These are phyloP conservation scores for Tipula helvola DNA, from an alignment of 2,888 invertebrate species.

Conservation along the genomic window DNA sequence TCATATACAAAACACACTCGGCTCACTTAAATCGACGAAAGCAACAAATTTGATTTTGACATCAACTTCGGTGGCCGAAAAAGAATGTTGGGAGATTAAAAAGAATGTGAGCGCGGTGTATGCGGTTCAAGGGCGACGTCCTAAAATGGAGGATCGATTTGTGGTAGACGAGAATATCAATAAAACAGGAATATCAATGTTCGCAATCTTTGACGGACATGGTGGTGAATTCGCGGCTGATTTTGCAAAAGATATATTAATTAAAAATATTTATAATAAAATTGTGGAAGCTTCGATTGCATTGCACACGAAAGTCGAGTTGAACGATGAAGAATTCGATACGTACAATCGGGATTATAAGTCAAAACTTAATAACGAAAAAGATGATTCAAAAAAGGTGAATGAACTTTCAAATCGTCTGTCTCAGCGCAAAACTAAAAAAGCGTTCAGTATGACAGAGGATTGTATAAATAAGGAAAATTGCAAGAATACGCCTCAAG, in stretches of 20 bases:
- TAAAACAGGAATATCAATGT: constrained; percentile 72
- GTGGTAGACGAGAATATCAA: constrained; percentile 77
- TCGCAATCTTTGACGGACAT: constrained; percentile 91
- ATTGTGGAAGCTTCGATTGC: constrained; percentile 59
- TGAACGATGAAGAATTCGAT: neutral
- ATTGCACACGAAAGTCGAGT: constrained; percentile 40
- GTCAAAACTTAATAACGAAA: neutral
- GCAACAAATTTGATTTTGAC: constrained; percentile 23
- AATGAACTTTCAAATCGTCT: constrained; percentile 13
- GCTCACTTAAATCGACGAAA: constrained; percentile 23
- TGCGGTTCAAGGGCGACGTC: constrained; percentile 79
- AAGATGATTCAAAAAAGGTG: constrained; percentile 10
- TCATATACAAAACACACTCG: constrained; percentile 31
- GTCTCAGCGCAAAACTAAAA: neutral
- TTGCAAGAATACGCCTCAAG: constrained; percentile 18
- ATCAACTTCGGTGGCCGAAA: constrained; percentile 30
- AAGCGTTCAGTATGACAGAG: constrained; percentile 44
- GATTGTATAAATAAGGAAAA: constrained; percentile 46
- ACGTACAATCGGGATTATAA: neutral
- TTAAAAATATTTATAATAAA: constrained; percentile 66
- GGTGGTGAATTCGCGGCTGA: constrained; percentile 93
- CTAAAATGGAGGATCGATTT: constrained; percentile 87
- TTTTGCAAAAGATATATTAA: constrained; percentile 77
- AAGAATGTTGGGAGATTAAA: constrained; percentile 63
- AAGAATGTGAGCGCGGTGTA: constrained; percentile 69